These are phyloP conservation scores for Melipona bicolor DNA, from an alignment of 2,888 invertebrate genomes.

Conservation along the genomic window DNA sequence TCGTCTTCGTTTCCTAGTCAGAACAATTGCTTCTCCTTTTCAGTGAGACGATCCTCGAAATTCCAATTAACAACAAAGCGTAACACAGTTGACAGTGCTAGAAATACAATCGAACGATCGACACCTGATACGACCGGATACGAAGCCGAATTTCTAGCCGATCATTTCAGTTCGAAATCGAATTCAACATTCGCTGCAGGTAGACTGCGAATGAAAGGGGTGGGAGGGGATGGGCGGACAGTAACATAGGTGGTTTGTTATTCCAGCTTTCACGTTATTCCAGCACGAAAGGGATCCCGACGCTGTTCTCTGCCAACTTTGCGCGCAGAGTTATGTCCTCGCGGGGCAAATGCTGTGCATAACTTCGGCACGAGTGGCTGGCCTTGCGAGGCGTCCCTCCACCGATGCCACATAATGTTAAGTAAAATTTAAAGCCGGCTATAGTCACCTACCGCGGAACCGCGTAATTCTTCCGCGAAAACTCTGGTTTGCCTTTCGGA, in stretches of 20 bases:
- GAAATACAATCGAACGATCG: too few species aligned
- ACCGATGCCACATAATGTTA: constrained; percentile 60
- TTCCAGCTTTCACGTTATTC: constrained; percentile 60
- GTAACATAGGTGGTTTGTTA: constrained; percentile 67
- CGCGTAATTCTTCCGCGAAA: constrained; percentile 30
- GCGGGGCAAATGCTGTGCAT: constrained; percentile 72
- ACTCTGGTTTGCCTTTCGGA: background rate
- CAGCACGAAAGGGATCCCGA: constrained; percentile 58
- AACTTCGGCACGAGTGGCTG: constrained; percentile 63
- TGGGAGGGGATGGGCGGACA: constrained; percentile 17
- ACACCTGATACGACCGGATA: too few species aligned
- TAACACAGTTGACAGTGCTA: too few species aligned
- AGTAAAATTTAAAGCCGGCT: constrained; percentile 57
- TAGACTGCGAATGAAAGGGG: background rate
- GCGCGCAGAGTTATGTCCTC: constrained; percentile 72
- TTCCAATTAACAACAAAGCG: too few species aligned
- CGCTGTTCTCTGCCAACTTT: constrained; percentile 73
- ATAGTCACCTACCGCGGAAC: constrained; percentile 18
- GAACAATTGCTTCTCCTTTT: too few species aligned
- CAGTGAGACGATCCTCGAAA: too few species aligned
- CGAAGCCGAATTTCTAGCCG: background rate
- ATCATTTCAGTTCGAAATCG: constrained; percentile 49
- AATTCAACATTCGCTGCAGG: constrained; percentile 43
- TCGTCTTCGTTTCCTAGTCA: too few species aligned
- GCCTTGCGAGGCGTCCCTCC: constrained; percentile 40